phyloP scores from a whole-genome alignment of 2,113 vertebrate species.

The Abramis brama region DNA sequence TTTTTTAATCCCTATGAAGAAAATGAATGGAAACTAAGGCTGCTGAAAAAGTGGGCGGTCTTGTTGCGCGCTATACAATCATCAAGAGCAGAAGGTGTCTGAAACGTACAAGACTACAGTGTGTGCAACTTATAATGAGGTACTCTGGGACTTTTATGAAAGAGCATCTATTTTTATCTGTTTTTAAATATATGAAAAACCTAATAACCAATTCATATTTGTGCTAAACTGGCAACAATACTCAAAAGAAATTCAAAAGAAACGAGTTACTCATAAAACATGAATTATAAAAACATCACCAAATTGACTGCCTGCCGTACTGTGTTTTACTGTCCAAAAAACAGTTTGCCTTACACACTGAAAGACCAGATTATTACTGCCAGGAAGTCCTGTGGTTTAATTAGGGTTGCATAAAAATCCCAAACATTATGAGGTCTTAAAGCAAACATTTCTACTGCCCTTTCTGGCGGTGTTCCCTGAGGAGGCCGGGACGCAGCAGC shows the following conservation, averaged over 20 bases:
- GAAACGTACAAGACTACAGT: background rate
- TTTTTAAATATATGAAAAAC: background rate
- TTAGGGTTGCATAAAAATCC: background rate
- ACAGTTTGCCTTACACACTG: background rate
- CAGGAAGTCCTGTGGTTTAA: conserved; percentile 27
- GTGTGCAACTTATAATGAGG: background rate
- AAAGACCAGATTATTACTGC: background rate
- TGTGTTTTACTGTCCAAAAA: background rate
- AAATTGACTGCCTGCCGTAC: background rate
- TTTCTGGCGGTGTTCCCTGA: conserved; percentile 1
- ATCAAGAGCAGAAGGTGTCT: background rate
- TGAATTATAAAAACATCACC: background rate
- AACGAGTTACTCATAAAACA: background rate
- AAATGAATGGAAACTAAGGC: background rate
- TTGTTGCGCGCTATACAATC: background rate
- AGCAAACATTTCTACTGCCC: conserved; percentile 16
- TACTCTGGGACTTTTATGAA: background rate
- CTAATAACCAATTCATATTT: background rate
- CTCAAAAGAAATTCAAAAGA: background rate
- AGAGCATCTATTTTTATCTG: conserved; percentile 12
- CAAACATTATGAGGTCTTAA: conserved; percentile 25
- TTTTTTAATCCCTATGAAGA: background rate
- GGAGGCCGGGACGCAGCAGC: background rate
- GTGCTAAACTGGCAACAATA: background rate
- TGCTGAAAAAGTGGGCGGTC: background rate